phyloP scores from a whole-genome alignment of 2,888 invertebrate species.

The Pinctada fucata region DNA sequence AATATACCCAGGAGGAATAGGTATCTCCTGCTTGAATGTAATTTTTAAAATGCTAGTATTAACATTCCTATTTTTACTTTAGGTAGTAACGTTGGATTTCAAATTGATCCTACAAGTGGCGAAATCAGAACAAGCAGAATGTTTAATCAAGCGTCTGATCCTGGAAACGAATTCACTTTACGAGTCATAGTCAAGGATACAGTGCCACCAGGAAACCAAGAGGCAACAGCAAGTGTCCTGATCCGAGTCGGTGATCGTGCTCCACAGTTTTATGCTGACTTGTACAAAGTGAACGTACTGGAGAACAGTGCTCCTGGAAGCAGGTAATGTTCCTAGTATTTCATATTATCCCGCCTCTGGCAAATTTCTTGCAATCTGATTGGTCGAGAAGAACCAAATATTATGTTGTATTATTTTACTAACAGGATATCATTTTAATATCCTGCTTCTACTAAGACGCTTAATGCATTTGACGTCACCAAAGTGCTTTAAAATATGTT shows the following conservation, averaged over 20 bases:
- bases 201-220: slow-evolving; percentile 22
- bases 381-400: no score
- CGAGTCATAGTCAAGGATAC: slow-evolving; percentile 11
- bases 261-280: slow-evolving; percentile 96
- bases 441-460: no score
- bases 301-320: slow-evolving; percentile 86
- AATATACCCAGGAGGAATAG: no score
- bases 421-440: no score
- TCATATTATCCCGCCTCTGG: no score
- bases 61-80: no score
- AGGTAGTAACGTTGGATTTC: not conserved
- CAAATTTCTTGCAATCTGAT: no score
- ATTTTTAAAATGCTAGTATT: no score
- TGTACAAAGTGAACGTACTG: slow-evolving; percentile 95
- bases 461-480: no score
- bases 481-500: no score
- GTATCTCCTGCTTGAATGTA: no score
- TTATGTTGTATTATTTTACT: no score
- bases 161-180: slow-evolving; percentile 7
- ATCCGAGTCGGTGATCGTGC: slow-evolving; percentile 97
- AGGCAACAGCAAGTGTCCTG: slow-evolving; percentile 65
- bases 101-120: slow-evolving; percentile 3
- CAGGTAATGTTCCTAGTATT: not conserved
- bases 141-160: slow-evolving; percentile 10
- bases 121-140: slow-evolving; percentile 5